phyloP scores from a whole-genome alignment of 2,888 invertebrate genomes.

The Vandiemenella viatica region DNA sequence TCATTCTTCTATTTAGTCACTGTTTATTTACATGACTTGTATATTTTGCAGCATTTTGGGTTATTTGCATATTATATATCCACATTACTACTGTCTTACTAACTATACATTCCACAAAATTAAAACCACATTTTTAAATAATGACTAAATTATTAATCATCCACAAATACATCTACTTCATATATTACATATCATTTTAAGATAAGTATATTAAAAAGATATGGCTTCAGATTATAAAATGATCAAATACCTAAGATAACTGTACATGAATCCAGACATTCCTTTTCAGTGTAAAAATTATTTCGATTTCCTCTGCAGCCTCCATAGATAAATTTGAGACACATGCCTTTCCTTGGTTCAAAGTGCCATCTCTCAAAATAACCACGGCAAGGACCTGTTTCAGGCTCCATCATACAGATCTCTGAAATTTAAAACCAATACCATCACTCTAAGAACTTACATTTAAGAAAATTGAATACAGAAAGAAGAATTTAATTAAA shows the following conservation, averaged over 20 bases:
- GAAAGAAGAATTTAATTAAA: no score
- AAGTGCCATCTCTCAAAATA: slow-evolving; percentile 80
- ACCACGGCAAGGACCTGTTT: slow-evolving; percentile 77
- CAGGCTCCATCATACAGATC: slow-evolving; percentile 64
- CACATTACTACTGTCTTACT: not conserved
- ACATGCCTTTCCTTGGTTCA: slow-evolving; percentile 55
- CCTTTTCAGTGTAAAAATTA: slow-evolving; percentile 69
- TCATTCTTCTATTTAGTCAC: no score
- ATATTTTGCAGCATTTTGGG: no score
- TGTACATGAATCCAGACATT: slow-evolving; percentile 58
- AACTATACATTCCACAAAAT: not conserved
- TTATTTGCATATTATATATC: not conserved
- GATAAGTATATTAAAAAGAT: no score
- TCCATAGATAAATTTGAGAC: slow-evolving; percentile 77
- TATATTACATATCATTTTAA: no score
- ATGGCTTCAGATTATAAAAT: no score
- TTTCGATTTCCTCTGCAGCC: slow-evolving; percentile 83
- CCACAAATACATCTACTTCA: no score
- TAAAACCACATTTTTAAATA: not conserved
- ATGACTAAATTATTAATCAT: not conserved
- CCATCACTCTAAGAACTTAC: no score
- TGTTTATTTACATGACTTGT: not conserved
- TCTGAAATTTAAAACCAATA: slow-evolving; percentile 35
- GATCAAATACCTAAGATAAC: slow-evolving; percentile 45
- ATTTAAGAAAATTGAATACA: no score